These are phyloP conservation scores for Zootoca vivipara DNA, from an alignment of 2,113 vertebrate species.

Conservation along the genomic window DNA sequence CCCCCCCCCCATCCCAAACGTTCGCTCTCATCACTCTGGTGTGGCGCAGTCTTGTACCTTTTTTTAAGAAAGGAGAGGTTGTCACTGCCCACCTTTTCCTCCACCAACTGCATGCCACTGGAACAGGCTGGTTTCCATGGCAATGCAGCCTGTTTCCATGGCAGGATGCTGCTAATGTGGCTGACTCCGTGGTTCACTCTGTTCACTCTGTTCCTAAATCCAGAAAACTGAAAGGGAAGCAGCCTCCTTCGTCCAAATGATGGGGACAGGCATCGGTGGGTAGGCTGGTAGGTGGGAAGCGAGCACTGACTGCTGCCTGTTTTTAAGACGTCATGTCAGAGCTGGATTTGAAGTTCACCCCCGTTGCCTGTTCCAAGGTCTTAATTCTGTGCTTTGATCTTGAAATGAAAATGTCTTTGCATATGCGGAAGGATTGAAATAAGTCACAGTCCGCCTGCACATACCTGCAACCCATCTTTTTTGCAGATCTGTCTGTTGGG, in stretches of 20 bases:
- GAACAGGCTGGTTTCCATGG: slow-evolving; percentile 6
- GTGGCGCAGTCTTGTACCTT: background rate
- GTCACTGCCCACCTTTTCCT: no score
- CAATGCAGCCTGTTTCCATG: slow-evolving; percentile 17
- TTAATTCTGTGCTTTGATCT: background rate
- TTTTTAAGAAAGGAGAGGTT: background rate
- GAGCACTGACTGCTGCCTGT: background rate
- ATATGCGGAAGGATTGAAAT: background rate
- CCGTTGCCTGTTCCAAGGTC: background rate
- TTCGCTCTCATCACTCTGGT: background rate
- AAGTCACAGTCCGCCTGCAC: background rate
- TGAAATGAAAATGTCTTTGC: background rate
- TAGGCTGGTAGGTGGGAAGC: background rate
- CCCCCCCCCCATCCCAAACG: no score
- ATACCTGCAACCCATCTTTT: background rate
- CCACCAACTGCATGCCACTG: background rate
- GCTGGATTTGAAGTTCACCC: background rate
- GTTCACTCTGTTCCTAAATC: background rate
- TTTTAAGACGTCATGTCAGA: background rate
- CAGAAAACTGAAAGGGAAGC: background rate
- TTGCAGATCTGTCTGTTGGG: background rate
- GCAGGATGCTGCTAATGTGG: background rate
- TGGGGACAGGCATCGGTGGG: background rate
- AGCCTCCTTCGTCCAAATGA: background rate
- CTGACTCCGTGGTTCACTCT: background rate